These are phyloP conservation scores for Platypus cylindrus DNA, from an alignment of 2,888 invertebrate species.

Conservation along the genomic window DNA sequence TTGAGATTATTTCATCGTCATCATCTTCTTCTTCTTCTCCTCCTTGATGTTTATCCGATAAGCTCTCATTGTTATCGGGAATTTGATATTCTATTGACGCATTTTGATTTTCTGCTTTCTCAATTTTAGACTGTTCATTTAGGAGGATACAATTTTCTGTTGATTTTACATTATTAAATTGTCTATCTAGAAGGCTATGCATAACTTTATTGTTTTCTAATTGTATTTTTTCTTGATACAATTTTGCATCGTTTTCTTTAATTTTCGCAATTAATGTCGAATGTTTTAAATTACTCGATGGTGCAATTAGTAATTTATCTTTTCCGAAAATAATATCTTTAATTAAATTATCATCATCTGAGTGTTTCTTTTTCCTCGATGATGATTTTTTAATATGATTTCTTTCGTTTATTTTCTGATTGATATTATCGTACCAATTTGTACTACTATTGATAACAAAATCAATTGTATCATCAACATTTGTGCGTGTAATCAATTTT, in stretches of 20 bases:
- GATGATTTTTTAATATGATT: constrained; percentile 6
- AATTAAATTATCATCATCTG: constrained; percentile 11
- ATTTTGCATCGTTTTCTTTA: constrained; percentile 10
- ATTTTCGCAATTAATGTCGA: constrained; percentile 12
- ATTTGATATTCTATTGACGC: no score
- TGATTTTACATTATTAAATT: neutral
- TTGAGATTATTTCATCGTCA: no score
- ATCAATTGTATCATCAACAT: constrained; percentile 22
- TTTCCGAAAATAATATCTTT: constrained; percentile 15
- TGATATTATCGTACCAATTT: constrained; percentile 12
- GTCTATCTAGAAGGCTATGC: no score
- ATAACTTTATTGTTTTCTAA: no score
- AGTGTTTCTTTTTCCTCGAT: constrained; percentile 7
- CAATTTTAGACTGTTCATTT: no score
- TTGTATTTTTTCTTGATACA: neutral
- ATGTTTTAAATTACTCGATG: constrained; percentile 8
- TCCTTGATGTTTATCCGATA: no score
- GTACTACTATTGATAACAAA: constrained; percentile 17
- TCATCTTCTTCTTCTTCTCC: no score
- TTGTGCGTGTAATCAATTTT: constrained; percentile 8
- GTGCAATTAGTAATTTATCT: constrained; percentile 13
- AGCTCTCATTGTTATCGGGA: no score
- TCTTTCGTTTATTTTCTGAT: neutral
- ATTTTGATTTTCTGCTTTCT: no score
- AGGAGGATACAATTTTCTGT: no score